These are phyloP conservation scores for Atopsyche davidsoni DNA, from an alignment of 1,140 invertebrate species.

Conservation along the genomic window DNA sequence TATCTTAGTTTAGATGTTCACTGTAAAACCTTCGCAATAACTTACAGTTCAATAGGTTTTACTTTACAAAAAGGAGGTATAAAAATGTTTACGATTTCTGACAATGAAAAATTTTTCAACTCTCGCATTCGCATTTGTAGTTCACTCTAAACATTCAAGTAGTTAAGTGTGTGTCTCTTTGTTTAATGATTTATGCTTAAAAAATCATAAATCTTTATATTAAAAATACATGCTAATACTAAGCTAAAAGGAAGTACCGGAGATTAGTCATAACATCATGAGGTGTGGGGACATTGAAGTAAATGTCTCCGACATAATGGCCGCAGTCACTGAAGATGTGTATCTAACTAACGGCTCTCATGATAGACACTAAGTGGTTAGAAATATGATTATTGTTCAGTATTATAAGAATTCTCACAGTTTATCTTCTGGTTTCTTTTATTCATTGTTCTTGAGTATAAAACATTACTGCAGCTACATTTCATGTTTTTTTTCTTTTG, in stretches of 20 bases:
- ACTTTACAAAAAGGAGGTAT: background rate
- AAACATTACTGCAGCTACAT: too few relatives aligned
- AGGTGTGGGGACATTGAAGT: background rate
- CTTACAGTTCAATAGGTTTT: background rate
- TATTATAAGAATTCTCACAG: too few relatives aligned
- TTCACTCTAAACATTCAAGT: background rate
- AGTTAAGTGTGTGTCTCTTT: too few relatives aligned
- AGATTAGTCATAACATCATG: background rate
- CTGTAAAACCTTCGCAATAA: background rate
- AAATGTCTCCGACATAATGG: background rate
- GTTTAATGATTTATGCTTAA: too few relatives aligned
- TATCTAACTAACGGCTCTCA: background rate
- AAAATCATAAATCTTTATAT: background rate
- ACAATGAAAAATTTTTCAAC: background rate
- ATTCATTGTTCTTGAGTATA: too few relatives aligned
- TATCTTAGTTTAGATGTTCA: background rate
- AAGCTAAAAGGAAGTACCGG: background rate
- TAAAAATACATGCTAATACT: background rate
- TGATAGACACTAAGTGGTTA: background rate
- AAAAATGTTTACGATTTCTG: background rate
- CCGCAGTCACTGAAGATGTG: background rate
- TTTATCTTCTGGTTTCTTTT: too few relatives aligned
- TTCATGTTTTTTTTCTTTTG: too few relatives aligned
- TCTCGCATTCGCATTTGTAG: too few relatives aligned
- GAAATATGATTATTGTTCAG: too few relatives aligned